Evolutionary conservation across 2,113 vertebrate genomes (phyloP), one percentile per base, ranked within the genome.

Genomic region (Cochlearius cochlearius): DNA sequence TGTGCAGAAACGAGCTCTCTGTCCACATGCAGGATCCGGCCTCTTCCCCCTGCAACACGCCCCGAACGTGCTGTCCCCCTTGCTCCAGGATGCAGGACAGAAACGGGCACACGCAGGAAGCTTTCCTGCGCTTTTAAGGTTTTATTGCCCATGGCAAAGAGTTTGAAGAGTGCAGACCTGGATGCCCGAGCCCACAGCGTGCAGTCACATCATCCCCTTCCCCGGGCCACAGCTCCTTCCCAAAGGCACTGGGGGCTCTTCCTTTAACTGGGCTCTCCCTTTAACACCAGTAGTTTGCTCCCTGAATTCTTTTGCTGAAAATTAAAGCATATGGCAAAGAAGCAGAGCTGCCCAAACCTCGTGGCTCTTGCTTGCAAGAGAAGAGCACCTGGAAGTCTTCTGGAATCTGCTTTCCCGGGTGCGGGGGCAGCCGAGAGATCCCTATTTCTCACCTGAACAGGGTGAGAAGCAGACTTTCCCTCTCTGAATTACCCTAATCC

Each of bases 101-200:
- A n/a, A 79, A 45, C 10, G 0, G 4, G 25, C 18, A 34, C 45
- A 12, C 10, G 2, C 0, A 1, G 47, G 25, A 49, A 36, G 3
- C 53, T 62, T 36, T 53, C 36, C 72, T n/a, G 23, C 4, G 1
- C 23, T 79, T 52, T 21, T 6, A 34, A 52, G 62, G 14, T 15
- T 88, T 60, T 72, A 41, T 34, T 30, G 25, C 27, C 59, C 12
- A 2, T 8, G 14, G 20, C 29, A 80, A 62, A 38, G 64, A 39
- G 12, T 38, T 82, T 10, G 49, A 49, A 55, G 67, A 50, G 26
- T 9, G 34, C 13, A 45, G 83, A 49, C 7, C 49, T 21, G 55
- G 16, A 9, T 39, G 55, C 52, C 41, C 14, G 30, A 71, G 60
- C 11, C 2, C 2, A 15, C 21, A 16, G 26, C 6, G 4, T 38